Percentiles rank a stretch among this genome's conserved stretches.
Evolutionary conservation across 2,888 invertebrate genomes (phyloP).

Genomic region (Acanthacorydalis orientalis): DNA sequence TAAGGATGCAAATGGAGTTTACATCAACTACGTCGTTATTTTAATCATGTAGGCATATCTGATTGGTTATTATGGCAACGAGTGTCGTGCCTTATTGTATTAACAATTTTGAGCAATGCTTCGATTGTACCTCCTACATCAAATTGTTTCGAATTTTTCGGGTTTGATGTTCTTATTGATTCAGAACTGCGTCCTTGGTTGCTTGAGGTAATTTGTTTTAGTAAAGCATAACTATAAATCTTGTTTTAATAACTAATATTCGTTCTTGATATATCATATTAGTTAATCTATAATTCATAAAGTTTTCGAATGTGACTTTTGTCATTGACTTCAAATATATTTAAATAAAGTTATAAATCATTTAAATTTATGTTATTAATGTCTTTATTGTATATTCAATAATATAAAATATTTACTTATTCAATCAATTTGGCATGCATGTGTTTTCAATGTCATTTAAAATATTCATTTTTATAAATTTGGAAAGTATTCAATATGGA

Average conservation of each 20-base stretch:
- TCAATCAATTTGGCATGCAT: too few species aligned
- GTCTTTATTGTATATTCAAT: too few species aligned
- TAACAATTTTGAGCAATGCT: conserved; percentile 62
- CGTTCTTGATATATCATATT: neutral
- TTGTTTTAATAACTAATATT: neutral
- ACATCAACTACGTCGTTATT: conserved; percentile 57
- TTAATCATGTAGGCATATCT: conserved; percentile 48
- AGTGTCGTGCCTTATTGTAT: conserved; percentile 53
- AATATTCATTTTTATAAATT: too few species aligned
- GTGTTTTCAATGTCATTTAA: too few species aligned
- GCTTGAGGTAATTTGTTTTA: conserved; percentile 47
- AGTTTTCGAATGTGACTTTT: neutral
- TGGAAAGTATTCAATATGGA: too few species aligned
- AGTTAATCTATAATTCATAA: neutral
- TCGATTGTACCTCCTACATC: conserved; percentile 49
- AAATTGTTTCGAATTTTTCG: conserved; percentile 80
- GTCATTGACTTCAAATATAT: neutral
- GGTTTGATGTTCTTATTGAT: conserved; percentile 81
- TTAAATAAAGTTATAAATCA: too few species aligned
- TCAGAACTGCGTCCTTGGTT: conserved; percentile 73
- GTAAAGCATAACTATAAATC: neutral
- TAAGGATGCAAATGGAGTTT: conserved; percentile 76
- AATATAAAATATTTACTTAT: too few species aligned
- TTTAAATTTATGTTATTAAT: too few species aligned
- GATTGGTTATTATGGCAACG: conserved; percentile 72